Evolutionary conservation across 2,113 vertebrate species (phyloP).

Genomic region (Strix aluco): DNA sequence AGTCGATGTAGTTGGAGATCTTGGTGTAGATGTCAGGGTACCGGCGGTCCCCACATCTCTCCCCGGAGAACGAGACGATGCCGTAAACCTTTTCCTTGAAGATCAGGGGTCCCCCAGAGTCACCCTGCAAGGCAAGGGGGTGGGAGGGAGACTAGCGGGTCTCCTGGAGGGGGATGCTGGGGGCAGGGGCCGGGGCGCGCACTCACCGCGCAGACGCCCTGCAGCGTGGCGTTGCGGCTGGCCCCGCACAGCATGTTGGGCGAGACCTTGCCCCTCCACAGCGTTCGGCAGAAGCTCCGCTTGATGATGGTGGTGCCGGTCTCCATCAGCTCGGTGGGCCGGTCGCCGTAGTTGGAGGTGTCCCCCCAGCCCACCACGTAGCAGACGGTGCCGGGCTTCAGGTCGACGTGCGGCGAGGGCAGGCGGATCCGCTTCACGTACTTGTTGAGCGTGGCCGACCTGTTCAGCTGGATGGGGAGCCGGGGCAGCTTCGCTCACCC

Average conservation of each 20-base stretch:
- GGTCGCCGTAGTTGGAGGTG: conserved; percentile 18
- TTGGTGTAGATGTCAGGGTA: conserved; percentile 73
- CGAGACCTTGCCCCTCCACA: conserved; percentile 53
- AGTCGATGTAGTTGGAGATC: conserved; percentile 68
- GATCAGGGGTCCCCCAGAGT: conserved; percentile 76
- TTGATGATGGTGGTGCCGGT: conserved; percentile 46
- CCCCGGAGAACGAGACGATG: conserved; percentile 72
- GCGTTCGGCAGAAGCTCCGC: conserved; percentile 42
- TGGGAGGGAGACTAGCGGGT: neutral
- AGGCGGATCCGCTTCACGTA: conserved; percentile 49
- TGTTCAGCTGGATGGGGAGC: conserved; percentile 43
- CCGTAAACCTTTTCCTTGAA: conserved; percentile 58
- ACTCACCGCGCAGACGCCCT: conserved; percentile 69
- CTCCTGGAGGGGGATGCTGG: accelerated
- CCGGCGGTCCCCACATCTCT: conserved; percentile 67
- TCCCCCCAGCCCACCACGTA: conserved; percentile 69
- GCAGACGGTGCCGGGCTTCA: conserved; percentile 18
- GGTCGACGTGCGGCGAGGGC: neutral
- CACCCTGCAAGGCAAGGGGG: conserved; percentile 42
- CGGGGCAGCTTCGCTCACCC: neutral
- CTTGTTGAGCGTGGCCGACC: conserved; percentile 34
- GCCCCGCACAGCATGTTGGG: conserved; percentile 61
- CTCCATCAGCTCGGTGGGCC: conserved; percentile 60
- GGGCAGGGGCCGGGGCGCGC: accelerated
- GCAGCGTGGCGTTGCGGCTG: neutral